phyloP scores from a whole-genome alignment of 2,888 invertebrate genomes.

The Calameuta idolon region DNA sequence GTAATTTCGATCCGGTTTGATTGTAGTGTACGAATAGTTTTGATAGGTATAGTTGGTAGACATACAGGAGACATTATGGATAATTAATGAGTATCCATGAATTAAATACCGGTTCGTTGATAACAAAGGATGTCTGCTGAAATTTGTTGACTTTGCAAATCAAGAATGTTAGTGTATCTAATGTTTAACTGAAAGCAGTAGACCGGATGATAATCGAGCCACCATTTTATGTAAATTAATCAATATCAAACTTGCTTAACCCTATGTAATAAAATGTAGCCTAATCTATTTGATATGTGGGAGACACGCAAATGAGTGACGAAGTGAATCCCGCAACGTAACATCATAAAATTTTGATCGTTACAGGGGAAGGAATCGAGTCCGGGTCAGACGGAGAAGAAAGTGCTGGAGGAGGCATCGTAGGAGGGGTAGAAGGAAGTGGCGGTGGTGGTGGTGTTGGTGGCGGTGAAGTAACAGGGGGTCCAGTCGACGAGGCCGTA shows the following conservation, averaged over 20 bases:
- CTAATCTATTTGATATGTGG: neutral
- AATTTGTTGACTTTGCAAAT: neutral
- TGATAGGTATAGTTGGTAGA: no score
- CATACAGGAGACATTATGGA: neutral
- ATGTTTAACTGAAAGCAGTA: neutral
- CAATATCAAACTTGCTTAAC: neutral
- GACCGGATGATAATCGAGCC: neutral
- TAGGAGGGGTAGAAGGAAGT: constrained; percentile 42
- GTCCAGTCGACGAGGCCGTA: constrained; percentile 56
- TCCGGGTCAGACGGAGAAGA: constrained; percentile 77
- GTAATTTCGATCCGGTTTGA: neutral
- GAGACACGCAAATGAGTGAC: neutral
- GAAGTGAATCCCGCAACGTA: neutral
- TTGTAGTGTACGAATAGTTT: neutral
- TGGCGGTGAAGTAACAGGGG: constrained; percentile 47
- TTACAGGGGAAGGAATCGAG: constrained; percentile 77
- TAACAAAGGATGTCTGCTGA: neutral
- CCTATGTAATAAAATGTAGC: neutral
- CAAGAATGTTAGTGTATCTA: neutral
- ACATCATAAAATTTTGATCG: neutral
- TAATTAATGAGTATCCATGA: neutral
- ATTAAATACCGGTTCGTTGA: neutral
- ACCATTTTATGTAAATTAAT: neutral
- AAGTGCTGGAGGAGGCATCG: constrained; percentile 48
- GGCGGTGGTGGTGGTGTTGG: constrained; percentile 47